These are phyloP conservation scores for Conistra vaccinii DNA, from an alignment of 2,888 invertebrate genomes.

Conservation along the genomic window DNA sequence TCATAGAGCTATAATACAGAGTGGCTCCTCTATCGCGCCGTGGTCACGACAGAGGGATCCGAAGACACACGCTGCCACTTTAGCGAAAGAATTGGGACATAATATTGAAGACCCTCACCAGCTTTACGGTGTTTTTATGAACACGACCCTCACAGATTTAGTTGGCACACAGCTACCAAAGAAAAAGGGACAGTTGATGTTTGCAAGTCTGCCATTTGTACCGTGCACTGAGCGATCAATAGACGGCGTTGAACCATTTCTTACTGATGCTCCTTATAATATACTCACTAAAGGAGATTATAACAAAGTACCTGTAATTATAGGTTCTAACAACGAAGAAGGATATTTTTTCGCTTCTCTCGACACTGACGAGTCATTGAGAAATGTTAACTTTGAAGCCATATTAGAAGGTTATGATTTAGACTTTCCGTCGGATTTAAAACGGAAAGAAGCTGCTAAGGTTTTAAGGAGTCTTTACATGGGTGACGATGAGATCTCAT, in stretches of 20 bases:
- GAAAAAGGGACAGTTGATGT: conserved; percentile 20
- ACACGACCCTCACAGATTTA: conserved; percentile 22
- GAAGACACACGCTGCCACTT: neutral
- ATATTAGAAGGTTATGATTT: conserved; percentile 16
- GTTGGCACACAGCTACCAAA: conserved; percentile 13
- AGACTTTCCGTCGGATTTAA: conserved; percentile 28
- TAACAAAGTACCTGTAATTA: conserved; percentile 65
- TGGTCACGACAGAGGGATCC: conserved; percentile 65
- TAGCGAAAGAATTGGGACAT: conserved; percentile 32
- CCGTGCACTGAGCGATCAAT: conserved; percentile 38
- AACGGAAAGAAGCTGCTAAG: conserved; percentile 7
- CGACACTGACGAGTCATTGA: conserved; percentile 25
- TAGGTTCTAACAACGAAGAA: conserved; percentile 65
- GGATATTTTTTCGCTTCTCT: conserved; percentile 53
- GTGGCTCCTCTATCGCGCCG: conserved; percentile 68
- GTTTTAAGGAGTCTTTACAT: conserved; percentile 30
- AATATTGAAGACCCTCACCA: conserved; percentile 17
- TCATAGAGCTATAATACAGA: conserved; percentile 71
- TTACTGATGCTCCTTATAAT: conserved; percentile 49
- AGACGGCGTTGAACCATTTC: conserved; percentile 52
- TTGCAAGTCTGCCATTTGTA: conserved; percentile 5
- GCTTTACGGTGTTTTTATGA: conserved; percentile 25
- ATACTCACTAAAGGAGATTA: conserved; percentile 51
- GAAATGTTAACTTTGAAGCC: conserved; percentile 12
- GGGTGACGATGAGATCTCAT: conserved; percentile 39